phyloP scores from a whole-genome alignment of 2,888 invertebrate species.

The Oscheius sp. region DNA sequence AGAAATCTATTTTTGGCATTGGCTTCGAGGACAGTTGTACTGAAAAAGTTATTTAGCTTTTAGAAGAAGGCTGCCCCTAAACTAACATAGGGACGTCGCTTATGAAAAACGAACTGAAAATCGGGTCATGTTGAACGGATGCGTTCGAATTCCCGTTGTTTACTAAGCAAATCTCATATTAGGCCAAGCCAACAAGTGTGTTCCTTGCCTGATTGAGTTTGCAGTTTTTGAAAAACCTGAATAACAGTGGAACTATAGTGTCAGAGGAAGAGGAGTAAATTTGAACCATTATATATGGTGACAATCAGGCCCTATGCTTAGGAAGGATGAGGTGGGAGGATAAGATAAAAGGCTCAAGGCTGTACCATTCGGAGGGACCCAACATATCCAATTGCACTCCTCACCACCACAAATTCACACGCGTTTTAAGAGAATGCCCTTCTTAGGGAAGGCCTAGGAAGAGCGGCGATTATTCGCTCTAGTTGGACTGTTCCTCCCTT shows the following conservation, averaged over 20 bases:
- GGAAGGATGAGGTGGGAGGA: constrained; percentile 20
- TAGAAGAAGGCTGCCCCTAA: too few relatives aligned
- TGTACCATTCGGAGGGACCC: constrained; percentile 23
- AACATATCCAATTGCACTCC: constrained; percentile 26
- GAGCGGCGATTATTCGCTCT: too few relatives aligned
- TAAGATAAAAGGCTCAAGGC: constrained; percentile 22
- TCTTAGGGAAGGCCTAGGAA: too few relatives aligned
- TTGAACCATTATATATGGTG: neutral
- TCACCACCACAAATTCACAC: constrained; percentile 26
- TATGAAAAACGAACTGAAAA: neutral
- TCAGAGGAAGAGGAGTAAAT: neutral
- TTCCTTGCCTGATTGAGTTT: constrained; percentile 11
- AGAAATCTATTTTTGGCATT: too few relatives aligned
- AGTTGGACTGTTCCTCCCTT: too few relatives aligned
- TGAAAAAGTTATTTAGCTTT: too few relatives aligned
- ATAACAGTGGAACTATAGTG: neutral
- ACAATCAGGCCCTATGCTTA: neutral
- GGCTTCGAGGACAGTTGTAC: too few relatives aligned
- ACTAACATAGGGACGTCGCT: too few relatives aligned
- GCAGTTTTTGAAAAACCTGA: neutral
- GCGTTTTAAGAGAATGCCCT: constrained; percentile 17
- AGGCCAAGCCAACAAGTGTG: constrained; percentile 23
- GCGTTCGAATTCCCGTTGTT: constrained; percentile 5
- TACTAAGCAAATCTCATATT: constrained; percentile 28
- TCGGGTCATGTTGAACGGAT: constrained; percentile 13